Evolutionary conservation across 2,797 vertebrate genomes (phyloP).

Genomic region (Graptemys geographica): DNA sequence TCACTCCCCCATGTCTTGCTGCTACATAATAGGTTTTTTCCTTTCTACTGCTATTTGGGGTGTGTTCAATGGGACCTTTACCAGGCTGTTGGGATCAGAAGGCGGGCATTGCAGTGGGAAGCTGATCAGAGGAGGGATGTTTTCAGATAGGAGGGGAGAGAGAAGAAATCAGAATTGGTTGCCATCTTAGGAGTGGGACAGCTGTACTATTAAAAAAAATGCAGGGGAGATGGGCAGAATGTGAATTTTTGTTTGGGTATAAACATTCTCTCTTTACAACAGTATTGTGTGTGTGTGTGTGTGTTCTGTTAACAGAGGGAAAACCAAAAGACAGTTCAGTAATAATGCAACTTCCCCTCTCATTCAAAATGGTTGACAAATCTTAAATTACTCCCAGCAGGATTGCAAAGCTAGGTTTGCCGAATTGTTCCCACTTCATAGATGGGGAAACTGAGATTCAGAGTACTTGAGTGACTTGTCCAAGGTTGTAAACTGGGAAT

Average conservation of each 20-base stretch:
- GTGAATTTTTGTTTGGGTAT: too few relatives aligned
- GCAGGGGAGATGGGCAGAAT: neutral
- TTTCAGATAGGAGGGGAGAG: neutral
- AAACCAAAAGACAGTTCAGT: neutral
- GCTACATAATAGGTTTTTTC: neutral
- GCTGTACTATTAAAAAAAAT: neutral
- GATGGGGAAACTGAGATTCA: neutral
- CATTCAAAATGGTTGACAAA: neutral
- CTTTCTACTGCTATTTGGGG: neutral
- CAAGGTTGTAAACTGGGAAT: neutral
- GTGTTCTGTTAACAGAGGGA: neutral
- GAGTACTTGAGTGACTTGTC: neutral
- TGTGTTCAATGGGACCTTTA: neutral
- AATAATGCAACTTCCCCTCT: neutral
- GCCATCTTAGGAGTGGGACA: neutral
- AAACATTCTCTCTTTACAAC: neutral
- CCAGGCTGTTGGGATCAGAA: neutral
- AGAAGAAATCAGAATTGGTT: neutral
- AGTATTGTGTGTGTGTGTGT: neutral
- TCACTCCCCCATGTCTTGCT: neutral
- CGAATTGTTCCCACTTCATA: neutral
- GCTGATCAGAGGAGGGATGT: neutral
- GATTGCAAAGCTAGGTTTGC: neutral
- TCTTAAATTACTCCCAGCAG: neutral
- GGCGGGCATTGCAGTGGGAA: neutral